Conservation (phyloP, 1,140 invertebrate species). For the Psix sp. region DNA sequence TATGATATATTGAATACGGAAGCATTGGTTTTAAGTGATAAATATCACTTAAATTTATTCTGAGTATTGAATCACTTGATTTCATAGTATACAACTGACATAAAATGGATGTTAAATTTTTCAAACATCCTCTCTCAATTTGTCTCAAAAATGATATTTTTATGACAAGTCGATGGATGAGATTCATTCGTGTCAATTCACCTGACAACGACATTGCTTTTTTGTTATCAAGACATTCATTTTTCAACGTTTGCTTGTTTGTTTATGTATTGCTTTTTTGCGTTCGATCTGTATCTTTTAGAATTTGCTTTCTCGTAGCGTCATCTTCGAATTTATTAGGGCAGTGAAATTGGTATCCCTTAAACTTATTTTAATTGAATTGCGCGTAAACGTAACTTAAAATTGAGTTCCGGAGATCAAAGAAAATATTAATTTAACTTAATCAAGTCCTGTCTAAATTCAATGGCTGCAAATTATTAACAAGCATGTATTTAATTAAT, state of each 20-base stretch:
- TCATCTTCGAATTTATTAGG: slow-evolving; percentile 22
- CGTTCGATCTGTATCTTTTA: neutral
- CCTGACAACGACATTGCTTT: slow-evolving; percentile 34
- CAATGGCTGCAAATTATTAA: too few relatives aligned
- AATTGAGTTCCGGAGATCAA: slow-evolving; percentile 17
- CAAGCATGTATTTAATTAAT: too few relatives aligned
- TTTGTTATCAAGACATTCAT: slow-evolving; percentile 45
- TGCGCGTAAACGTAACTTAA: slow-evolving; percentile 15
- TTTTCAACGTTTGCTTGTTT: slow-evolving; percentile 42
- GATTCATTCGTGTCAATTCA: slow-evolving; percentile 28
- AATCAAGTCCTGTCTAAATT: slow-evolving; percentile 15
- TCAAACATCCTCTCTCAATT: slow-evolving; percentile 39
- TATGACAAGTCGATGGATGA: slow-evolving; percentile 32
- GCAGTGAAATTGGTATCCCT: slow-evolving; percentile 5
- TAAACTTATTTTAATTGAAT: slow-evolving; percentile 37
- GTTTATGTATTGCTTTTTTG: slow-evolving; percentile 2
- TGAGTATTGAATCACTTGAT: too few relatives aligned
- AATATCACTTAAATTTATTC: too few relatives aligned
- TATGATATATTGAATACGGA: too few relatives aligned
- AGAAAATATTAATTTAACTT: slow-evolving; percentile 9
- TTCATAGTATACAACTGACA: too few relatives aligned
- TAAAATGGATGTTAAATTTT: slow-evolving; percentile 51
- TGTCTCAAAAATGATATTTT: slow-evolving; percentile 55
- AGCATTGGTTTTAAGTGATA: too few relatives aligned
- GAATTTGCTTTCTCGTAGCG: slow-evolving; percentile 7